phyloP scores from a whole-genome alignment of 2,797 vertebrate genomes.

The Chaenodraco wilsoni region DNA sequence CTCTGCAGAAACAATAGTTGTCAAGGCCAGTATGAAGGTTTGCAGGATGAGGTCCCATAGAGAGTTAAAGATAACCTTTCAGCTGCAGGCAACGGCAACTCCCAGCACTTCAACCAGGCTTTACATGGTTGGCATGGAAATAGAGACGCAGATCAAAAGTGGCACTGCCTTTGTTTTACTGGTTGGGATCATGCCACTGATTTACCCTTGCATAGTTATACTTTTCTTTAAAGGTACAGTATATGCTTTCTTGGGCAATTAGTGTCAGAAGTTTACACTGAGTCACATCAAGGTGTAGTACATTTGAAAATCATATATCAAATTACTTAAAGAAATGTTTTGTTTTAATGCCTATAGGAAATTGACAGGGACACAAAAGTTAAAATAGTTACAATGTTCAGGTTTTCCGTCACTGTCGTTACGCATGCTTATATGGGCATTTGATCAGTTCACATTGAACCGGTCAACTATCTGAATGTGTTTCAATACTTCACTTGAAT shows the following conservation, averaged over 20 bases:
- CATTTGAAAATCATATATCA: not conserved
- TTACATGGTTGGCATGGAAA: slow-evolving; percentile 53
- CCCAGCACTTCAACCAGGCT: slow-evolving; percentile 31
- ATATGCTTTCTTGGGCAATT: not conserved
- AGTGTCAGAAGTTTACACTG: not conserved
- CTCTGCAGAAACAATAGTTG: slow-evolving; percentile 58
- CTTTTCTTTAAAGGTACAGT: not conserved
- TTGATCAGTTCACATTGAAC: slow-evolving; percentile 14
- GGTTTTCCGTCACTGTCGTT: slow-evolving; percentile 30
- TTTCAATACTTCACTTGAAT: slow-evolving; percentile 23
- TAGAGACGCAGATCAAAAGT: slow-evolving; percentile 30
- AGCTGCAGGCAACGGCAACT: slow-evolving; percentile 47
- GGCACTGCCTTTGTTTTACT: slow-evolving; percentile 9
- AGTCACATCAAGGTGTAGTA: not conserved
- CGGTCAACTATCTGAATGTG: not conserved
- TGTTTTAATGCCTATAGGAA: not conserved
- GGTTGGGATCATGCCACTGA: slow-evolving; percentile 3
- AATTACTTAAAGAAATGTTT: not conserved
- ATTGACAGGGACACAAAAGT: not conserved
- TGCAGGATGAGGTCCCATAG: slow-evolving; percentile 51
- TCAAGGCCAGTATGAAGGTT: slow-evolving; percentile 32
- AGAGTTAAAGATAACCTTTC: slow-evolving; percentile 60
- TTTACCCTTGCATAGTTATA: not conserved
- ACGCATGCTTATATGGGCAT: slow-evolving; percentile 29
- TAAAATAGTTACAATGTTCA: slow-evolving; percentile 6